A percentile compares a stretch with the other conserved stretches of the same genome.
phyloP scores from a whole-genome alignment of 2,888 invertebrate species.

The Caradrina clavipalpis region DNA sequence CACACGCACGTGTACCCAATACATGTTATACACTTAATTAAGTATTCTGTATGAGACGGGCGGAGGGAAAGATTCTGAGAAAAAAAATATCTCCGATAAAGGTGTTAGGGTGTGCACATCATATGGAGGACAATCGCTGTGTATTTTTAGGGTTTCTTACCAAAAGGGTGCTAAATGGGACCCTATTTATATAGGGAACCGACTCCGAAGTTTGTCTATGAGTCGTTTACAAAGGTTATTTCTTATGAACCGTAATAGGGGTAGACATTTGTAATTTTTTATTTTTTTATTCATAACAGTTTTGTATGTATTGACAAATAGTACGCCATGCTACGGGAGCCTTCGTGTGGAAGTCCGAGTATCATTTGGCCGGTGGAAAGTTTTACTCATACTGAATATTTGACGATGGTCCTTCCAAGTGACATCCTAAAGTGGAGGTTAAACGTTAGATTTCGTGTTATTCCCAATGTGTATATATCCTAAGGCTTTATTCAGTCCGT shows the following conservation, averaged over 20 bases:
- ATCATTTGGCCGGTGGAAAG: too few species aligned
- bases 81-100: slow-evolving; percentile 19
- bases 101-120: not conserved
- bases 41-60: slow-evolving; percentile 32
- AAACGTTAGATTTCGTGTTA: not conserved
- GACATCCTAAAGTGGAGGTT: not conserved
- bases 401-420: not conserved
- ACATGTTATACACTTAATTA: slow-evolving; percentile 47
- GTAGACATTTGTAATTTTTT: too few species aligned
- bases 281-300: too few species aligned
- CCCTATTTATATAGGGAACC: too few species aligned
- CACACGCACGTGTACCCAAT: slow-evolving; percentile 37
- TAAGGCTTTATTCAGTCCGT: slow-evolving; percentile 10
- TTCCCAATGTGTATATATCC: slow-evolving; percentile 11
- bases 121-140: not conserved
- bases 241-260: too few species aligned
- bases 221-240: too few species aligned
- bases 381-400: not conserved
- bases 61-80: slow-evolving; percentile 27
- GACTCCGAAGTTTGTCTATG: too few species aligned
- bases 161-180: too few species aligned
- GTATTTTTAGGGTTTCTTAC: not conserved
- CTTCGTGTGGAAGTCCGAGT: too few species aligned
- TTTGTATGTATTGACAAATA: too few species aligned
- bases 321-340: too few species aligned